Percentiles rank a stretch among this genome's conserved stretches.
Conservation (phyloP, 1,140 invertebrate species). For the Drosophila fuyamai region DNA sequence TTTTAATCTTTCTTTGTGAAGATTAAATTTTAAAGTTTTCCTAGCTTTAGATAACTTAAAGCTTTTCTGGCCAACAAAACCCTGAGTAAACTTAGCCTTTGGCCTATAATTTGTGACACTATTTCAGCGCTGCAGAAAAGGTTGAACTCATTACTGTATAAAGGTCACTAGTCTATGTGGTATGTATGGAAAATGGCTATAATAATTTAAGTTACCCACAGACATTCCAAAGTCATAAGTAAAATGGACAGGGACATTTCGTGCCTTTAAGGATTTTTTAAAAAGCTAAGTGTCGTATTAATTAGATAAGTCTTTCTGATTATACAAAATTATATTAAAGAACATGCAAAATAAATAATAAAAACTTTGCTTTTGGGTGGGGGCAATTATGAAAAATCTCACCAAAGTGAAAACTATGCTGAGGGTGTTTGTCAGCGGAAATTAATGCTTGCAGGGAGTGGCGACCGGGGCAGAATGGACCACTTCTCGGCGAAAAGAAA, state of each 20-base stretch:
- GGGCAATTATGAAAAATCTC: conserved; percentile 49
- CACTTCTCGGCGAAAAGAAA: conserved; percentile 35
- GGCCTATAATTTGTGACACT: conserved; percentile 21
- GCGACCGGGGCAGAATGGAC: background rate
- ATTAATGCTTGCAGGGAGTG: conserved; percentile 35
- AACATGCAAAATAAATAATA: conserved; percentile 14
- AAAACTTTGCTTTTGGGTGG: background rate
- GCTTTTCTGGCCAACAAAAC: conserved; percentile 17
- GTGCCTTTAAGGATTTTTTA: background rate
- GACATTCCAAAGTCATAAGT: no score
- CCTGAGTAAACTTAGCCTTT: conserved; percentile 16
- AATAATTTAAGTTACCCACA: no score
- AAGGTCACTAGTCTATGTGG: no score
- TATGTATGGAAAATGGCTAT: no score
- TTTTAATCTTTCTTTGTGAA: no score
- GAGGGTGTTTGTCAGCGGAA: conserved; percentile 42
- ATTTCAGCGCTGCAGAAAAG: conserved; percentile 24
- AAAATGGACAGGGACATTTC: no score
- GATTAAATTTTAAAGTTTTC: background rate
- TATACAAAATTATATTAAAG: conserved; percentile 15
- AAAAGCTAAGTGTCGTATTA: background rate
- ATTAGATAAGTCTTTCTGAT: background rate
- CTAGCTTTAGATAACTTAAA: background rate
- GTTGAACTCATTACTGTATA: conserved; percentile 37
- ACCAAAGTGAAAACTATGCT: conserved; percentile 39